A percentile compares a stretch with the other conserved stretches of the same genome.
phyloP scores from a whole-genome alignment of 2,113 vertebrate genomes.

The Callocephalon fimbriatum region DNA sequence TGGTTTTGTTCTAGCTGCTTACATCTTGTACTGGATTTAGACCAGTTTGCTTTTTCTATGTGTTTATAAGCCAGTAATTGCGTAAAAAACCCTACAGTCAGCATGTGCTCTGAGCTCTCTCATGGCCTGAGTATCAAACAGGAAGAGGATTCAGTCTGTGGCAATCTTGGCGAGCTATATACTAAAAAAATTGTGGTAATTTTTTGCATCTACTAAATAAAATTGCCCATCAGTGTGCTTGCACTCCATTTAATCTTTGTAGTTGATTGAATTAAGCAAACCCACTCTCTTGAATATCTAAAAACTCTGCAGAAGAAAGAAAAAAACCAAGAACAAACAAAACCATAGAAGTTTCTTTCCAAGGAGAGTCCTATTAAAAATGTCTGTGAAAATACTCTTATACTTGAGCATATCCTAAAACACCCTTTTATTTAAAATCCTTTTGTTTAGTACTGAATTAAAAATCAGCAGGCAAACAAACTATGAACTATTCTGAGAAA shows the following conservation, averaged over 20 bases:
- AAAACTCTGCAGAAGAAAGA: neutral
- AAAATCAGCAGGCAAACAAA: neutral
- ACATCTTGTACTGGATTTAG: neutral
- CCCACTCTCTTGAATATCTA: neutral
- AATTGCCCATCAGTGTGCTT: neutral
- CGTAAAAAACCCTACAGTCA: neutral
- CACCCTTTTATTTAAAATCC: neutral
- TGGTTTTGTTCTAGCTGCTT: neutral
- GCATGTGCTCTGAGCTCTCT: neutral
- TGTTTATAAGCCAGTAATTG: neutral
- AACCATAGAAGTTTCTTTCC: neutral
- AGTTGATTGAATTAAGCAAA: neutral
- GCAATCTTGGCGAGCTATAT: neutral
- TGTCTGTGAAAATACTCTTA: neutral
- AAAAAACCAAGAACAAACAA: neutral
- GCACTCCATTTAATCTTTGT: neutral
- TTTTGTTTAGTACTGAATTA: neutral
- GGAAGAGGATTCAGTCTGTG: neutral
- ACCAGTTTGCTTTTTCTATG: neutral
- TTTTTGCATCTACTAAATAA: neutral
- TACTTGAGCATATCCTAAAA: neutral
- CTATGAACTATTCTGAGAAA: neutral
- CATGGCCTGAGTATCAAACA: neutral
- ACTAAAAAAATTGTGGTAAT: neutral
- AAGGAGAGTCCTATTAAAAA: neutral